Evolutionary conservation across 2,888 invertebrate species (phyloP).

Genomic region (Yponomeuta sedellus): DNA sequence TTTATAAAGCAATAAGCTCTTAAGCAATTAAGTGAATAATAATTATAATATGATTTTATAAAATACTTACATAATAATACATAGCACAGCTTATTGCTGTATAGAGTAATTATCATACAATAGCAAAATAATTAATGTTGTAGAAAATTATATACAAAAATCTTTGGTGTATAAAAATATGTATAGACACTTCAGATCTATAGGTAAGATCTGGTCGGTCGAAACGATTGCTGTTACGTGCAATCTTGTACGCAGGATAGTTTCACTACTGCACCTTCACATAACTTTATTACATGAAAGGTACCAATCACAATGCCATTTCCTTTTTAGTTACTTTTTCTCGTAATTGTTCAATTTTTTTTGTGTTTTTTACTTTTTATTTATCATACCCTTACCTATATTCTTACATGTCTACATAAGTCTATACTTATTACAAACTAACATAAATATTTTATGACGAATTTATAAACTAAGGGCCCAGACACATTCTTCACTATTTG

Average conservation of each 20-base stretch:
- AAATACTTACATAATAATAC: slow-evolving; percentile 23
- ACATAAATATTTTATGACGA: slow-evolving; percentile 70
- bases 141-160: slow-evolving; percentile 67
- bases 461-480: slow-evolving; percentile 75
- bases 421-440: slow-evolving; percentile 53
- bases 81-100: slow-evolving; percentile 52
- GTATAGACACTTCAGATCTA: slow-evolving; percentile 68
- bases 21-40: slow-evolving; percentile 50
- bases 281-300: neutral
- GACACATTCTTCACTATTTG: slow-evolving; percentile 72
- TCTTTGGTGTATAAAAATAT: slow-evolving; percentile 68
- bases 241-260: slow-evolving; percentile 72
- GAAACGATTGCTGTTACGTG: slow-evolving; percentile 65
- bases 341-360: slow-evolving; percentile 32
- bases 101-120: slow-evolving; percentile 2
- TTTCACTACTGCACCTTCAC: slow-evolving; percentile 28
- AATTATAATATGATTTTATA: slow-evolving; percentile 34
- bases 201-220: slow-evolving; percentile 71
- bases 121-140: slow-evolving; percentile 4
- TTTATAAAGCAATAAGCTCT: slow-evolving; percentile 58
- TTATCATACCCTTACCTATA: slow-evolving; percentile 26
- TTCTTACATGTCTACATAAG: slow-evolving; percentile 55
- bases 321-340: slow-evolving; percentile 37
- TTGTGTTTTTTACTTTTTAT: slow-evolving; percentile 32
- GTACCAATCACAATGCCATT: slow-evolving; percentile 65